Evolutionary conservation across 2,888 invertebrate species (phyloP).

Genomic region (Phanerotoma sp.): DNA sequence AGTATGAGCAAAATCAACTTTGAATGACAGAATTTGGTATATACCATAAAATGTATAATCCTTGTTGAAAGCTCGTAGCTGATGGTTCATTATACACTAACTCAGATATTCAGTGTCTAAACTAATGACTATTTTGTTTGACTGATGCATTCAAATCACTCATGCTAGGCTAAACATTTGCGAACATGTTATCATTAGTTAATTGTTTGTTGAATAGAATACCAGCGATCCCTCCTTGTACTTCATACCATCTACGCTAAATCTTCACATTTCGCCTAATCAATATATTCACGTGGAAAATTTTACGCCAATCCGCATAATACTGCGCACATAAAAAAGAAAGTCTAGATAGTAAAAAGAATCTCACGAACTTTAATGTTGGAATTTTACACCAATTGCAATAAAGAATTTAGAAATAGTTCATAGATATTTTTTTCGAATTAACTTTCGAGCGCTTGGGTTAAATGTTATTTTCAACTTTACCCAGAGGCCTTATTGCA

Average conservation of each 20-base stretch:
- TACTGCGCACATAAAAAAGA: too few relatives aligned
- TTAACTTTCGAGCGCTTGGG: not conserved
- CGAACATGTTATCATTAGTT: slow-evolving; percentile 1
- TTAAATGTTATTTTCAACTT: not conserved
- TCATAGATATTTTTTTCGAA: too few relatives aligned
- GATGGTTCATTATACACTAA: too few relatives aligned
- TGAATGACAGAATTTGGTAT: too few relatives aligned
- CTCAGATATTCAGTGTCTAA: too few relatives aligned
- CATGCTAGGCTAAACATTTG: not conserved
- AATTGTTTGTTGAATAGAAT: slow-evolving; percentile 29
- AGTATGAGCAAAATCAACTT: too few relatives aligned
- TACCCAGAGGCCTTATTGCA: not conserved
- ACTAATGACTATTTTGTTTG: not conserved
- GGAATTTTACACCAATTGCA: not conserved
- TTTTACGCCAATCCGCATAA: too few relatives aligned
- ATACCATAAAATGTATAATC: too few relatives aligned
- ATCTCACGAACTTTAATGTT: not conserved
- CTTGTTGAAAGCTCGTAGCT: too few relatives aligned
- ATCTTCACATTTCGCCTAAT: slow-evolving; percentile 14
- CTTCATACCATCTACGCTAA: not conserved
- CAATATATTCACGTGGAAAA: slow-evolving; percentile 1
- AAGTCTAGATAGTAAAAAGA: not conserved
- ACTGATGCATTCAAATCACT: slow-evolving; percentile 2
- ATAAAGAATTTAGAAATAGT: too few relatives aligned
- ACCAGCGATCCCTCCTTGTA: slow-evolving; percentile 12